Conservation (phyloP, 2,113 vertebrate species). For the Thomomys bottae region DNA sequence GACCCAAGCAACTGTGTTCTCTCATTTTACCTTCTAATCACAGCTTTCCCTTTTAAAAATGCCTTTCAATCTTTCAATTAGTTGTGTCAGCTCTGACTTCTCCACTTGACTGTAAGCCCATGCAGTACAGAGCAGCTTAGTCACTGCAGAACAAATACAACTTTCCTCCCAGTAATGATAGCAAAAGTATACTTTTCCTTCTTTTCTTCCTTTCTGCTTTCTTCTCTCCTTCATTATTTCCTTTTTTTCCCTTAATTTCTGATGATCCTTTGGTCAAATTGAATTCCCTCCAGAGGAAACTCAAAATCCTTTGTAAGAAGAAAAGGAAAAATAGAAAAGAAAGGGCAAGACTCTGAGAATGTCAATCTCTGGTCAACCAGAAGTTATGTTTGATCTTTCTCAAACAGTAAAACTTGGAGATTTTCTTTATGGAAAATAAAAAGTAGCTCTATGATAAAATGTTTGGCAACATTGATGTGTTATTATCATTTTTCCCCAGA, state of each 20-base stretch:
- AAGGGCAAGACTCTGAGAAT: background rate
- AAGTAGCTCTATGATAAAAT: background rate
- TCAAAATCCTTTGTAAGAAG: background rate
- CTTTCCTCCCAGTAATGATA: background rate
- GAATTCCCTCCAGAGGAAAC: background rate
- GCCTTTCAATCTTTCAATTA: background rate
- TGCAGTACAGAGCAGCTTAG: background rate
- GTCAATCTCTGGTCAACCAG: background rate
- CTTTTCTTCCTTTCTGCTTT: background rate
- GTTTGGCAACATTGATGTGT: background rate
- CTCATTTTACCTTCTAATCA: background rate
- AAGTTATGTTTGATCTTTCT: background rate
- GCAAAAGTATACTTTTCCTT: background rate
- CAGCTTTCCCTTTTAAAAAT: background rate
- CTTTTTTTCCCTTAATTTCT: background rate
- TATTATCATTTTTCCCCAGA: background rate
- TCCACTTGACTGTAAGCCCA: background rate
- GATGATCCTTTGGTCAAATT: background rate
- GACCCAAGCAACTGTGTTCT: rapidly evolving
- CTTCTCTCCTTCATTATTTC: background rate
- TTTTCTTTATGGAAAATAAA: background rate
- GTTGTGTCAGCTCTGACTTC: background rate
- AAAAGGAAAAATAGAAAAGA: background rate
- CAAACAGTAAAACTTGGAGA: background rate
- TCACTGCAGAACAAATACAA: background rate